These are phyloP conservation scores for Hirudinaria manillensis DNA, from an alignment of 2,888 invertebrate genomes.

Conservation along the genomic window DNA sequence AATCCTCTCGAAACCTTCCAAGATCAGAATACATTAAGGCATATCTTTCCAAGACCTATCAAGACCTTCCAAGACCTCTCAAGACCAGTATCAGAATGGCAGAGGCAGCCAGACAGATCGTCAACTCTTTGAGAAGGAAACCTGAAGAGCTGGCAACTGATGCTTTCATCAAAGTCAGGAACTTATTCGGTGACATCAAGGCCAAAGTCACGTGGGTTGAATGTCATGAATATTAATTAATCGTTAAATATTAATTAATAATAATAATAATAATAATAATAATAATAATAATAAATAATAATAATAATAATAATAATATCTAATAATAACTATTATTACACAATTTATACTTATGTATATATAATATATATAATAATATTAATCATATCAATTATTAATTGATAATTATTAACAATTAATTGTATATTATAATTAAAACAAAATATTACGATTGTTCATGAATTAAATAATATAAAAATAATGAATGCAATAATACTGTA, in stretches of 20 bases:
- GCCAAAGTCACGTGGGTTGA: conserved; percentile 26
- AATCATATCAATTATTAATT: not conserved
- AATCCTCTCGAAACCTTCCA: not conserved
- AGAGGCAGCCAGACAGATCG: conserved; percentile 24
- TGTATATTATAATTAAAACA: too few relatives aligned
- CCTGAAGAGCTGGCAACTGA: conserved; percentile 24
- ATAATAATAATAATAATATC: conserved; percentile 1
- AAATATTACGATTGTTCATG: too few relatives aligned
- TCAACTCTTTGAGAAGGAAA: conserved; percentile 20
- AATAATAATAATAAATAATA: not conserved
- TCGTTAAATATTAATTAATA: not conserved
- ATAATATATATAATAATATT: not conserved
- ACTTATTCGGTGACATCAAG: conserved; percentile 27
- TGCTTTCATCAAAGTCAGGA: conserved; percentile 19
- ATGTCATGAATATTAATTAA: not conserved
- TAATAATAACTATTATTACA: not conserved
- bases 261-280: not conserved
- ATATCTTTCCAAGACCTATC: not conserved
- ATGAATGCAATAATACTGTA: too few relatives aligned
- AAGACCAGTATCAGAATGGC: conserved; percentile 21
- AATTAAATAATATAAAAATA: too few relatives aligned
- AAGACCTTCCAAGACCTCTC: not conserved
- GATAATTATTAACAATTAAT: not conserved
- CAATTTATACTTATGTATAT: not conserved
- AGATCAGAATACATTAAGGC: not conserved